Evolutionary conservation across 2,113 vertebrate species (phyloP).

Genomic region (Poeciliopsis occidentalis): DNA sequence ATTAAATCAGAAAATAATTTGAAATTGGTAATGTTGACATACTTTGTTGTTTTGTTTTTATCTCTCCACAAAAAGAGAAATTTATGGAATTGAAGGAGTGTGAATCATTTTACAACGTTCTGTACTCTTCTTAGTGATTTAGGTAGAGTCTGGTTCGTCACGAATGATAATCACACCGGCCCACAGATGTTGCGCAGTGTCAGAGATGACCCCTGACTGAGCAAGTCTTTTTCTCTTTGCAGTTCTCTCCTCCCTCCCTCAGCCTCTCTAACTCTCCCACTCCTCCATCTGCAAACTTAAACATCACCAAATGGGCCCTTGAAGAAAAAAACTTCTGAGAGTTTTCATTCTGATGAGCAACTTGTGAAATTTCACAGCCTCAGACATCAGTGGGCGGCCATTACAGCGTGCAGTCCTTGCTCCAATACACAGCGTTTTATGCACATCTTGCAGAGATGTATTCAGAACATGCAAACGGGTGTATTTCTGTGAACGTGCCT

Average conservation of each 20-base stretch:
- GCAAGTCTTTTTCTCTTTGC: conserved; percentile 2
- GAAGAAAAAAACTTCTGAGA: conserved; percentile 58
- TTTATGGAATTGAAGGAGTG: no score
- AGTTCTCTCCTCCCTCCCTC: not conserved
- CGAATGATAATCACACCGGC: no score
- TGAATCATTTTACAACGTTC: no score
- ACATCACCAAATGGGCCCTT: conserved; percentile 56
- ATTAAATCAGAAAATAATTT: no score
- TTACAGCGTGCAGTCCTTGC: conserved; percentile 45
- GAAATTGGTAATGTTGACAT: no score
- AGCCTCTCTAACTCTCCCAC: not conserved
- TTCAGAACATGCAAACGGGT: conserved; percentile 52
- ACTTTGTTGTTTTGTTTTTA: no score
- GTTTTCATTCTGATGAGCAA: conserved; percentile 52
- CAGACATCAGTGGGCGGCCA: conserved; percentile 51
- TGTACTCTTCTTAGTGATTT: no score
- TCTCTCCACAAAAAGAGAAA: no score
- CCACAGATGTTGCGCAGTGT: not conserved
- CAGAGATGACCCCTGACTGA: not conserved
- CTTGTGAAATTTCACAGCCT: conserved; percentile 58
- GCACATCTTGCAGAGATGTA: conserved; percentile 48
- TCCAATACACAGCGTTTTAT: conserved; percentile 38
- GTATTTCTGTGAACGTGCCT: not conserved
- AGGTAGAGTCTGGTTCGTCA: no score
- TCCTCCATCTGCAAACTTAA: conserved; percentile 42